These are phyloP conservation scores for Volucella inanis DNA, from an alignment of 2,888 invertebrate species.

Conservation along the genomic window DNA sequence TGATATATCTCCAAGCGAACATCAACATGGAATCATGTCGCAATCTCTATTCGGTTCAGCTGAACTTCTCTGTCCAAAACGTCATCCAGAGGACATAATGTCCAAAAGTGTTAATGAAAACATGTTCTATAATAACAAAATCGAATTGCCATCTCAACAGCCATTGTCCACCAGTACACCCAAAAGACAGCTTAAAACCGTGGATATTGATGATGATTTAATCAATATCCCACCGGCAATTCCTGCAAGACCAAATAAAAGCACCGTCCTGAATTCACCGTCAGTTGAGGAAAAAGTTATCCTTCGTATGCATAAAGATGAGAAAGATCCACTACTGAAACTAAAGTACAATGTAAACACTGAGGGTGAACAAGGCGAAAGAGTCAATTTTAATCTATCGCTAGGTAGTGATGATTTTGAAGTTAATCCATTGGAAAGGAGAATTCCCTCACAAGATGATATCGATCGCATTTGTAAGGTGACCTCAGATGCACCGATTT, in stretches of 20 bases:
- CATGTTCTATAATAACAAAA: conserved; percentile 82
- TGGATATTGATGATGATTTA: conserved; percentile 77
- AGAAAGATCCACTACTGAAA: conserved; percentile 76
- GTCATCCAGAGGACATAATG: conserved; percentile 80
- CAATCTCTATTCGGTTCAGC: conserved; percentile 83
- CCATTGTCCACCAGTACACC: conserved; percentile 79
- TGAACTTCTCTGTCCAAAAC: conserved; percentile 81
- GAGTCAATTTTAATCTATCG: conserved; percentile 81
- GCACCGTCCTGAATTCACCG: conserved; percentile 30
- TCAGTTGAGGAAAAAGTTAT: conserved; percentile 63
- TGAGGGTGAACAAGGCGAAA: conserved; percentile 72
- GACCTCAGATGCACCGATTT: conserved; percentile 91
- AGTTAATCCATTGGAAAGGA: conserved; percentile 82
- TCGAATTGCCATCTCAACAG: conserved; percentile 78
- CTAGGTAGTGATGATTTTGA: conserved; percentile 82
- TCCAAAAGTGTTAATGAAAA: conserved; percentile 82
- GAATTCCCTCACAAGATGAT: conserved; percentile 91
- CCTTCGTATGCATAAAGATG: conserved; percentile 55
- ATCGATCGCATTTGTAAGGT: conserved; percentile 94
- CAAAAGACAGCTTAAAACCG: conserved; percentile 79
- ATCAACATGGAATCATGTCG: conserved; percentile 80
- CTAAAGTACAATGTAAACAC: conserved; percentile 76
- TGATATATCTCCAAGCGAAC: conserved; percentile 66
- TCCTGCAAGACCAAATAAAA: conserved; percentile 40
- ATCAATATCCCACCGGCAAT: conserved; percentile 54